Conservation (phyloP, 2,888 invertebrate species). For the Dicycla oo region DNA sequence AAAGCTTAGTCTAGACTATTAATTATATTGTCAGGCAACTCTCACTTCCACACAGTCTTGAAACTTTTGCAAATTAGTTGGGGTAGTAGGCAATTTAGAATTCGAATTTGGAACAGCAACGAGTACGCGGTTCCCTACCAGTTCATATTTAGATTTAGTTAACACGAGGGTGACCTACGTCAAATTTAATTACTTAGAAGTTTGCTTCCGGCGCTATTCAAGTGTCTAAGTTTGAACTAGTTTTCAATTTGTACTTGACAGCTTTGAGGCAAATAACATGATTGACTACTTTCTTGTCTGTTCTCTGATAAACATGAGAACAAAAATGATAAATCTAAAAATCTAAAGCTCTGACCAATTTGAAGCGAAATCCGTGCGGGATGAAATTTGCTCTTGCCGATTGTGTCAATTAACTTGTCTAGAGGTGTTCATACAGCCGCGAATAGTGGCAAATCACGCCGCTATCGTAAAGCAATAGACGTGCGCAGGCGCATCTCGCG, state of each 20-base stretch:
- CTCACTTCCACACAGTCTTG: constrained; percentile 10
- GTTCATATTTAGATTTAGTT: constrained; percentile 20
- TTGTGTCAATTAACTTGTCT: background rate
- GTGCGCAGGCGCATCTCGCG: background rate
- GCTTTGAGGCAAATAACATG: background rate
- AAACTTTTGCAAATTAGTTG: constrained; percentile 51
- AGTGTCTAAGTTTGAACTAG: constrained; percentile 29
- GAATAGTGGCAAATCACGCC: background rate
- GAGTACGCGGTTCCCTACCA: background rate
- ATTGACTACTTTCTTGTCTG: too few species aligned
- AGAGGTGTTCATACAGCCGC: background rate
- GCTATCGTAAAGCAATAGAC: background rate
- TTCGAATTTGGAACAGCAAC: constrained; percentile 30
- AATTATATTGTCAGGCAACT: constrained; percentile 17
- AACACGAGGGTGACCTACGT: constrained; percentile 35
- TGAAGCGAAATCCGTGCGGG: background rate
- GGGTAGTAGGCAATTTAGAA: constrained; percentile 37
- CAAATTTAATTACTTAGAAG: constrained; percentile 35
- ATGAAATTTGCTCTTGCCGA: background rate
- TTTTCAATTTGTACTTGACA: constrained; percentile 34
- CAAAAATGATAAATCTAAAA: background rate
- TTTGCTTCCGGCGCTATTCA: constrained; percentile 21
- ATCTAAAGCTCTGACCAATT: background rate
- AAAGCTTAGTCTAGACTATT: constrained; percentile 34
- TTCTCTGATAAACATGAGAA: background rate